Conservation (phyloP, 35 echinoderm and acorn worm genomes). For the Patiria miniata region DNA sequence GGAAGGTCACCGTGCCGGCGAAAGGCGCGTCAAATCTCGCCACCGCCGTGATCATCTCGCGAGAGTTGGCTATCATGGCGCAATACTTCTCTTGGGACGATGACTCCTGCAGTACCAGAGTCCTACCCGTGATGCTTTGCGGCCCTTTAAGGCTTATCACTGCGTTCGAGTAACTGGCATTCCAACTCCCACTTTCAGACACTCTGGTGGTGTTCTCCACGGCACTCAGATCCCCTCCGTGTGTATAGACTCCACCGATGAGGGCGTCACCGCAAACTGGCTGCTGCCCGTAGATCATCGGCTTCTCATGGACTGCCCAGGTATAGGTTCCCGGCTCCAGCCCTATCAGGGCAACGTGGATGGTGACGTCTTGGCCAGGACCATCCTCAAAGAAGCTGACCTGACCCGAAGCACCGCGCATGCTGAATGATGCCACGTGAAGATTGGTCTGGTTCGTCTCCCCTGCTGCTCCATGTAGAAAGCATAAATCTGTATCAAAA, state of each 20-base stretch:
- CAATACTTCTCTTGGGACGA: constrained; percentile 36
- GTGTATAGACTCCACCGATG: constrained; percentile 42
- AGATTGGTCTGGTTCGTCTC: constrained; percentile 1
- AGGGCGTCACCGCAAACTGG: constrained; percentile 40
- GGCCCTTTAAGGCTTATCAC: constrained; percentile 27
- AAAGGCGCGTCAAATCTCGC: constrained; percentile 74
- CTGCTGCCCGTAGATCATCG: constrained; percentile 78
- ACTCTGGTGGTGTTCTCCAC: neutral
- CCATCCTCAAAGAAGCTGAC: constrained; percentile 31
- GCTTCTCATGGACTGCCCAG: constrained; percentile 64
- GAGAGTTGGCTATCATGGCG: constrained; percentile 16
- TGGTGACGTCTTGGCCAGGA: neutral
- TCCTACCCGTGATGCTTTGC: constrained; percentile 59
- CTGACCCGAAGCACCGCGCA: constrained; percentile 45
- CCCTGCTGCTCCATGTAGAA: neutral
- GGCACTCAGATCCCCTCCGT: constrained; percentile 29
- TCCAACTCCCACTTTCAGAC: constrained; percentile 2
- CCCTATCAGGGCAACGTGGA: constrained; percentile 34
- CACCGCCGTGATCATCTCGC: constrained; percentile 69
- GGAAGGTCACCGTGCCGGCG: constrained; percentile 75
- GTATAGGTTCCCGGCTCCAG: constrained; percentile 32
- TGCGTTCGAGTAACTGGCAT: constrained; percentile 9
- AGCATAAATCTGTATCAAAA: neutral
- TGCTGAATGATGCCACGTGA: constrained; percentile 55
- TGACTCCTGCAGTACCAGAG: constrained; percentile 57